Conservation (phyloP, 2,888 invertebrate genomes). For the Drosophila maculinotata region DNA sequence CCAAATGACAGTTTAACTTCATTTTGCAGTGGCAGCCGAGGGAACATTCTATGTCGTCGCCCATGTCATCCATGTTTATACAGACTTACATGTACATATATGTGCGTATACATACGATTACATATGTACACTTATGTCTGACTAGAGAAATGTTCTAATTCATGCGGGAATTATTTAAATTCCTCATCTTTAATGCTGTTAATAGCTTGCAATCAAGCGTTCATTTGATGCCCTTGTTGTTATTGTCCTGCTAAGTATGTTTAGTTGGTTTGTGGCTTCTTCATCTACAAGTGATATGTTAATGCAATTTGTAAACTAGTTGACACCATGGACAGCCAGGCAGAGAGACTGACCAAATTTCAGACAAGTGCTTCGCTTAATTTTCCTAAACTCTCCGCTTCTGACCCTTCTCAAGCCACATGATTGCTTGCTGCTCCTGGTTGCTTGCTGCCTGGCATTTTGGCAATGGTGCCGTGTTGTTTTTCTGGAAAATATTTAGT, state of each 20-base stretch:
- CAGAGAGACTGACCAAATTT: slow-evolving; percentile 22
- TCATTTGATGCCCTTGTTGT: slow-evolving; percentile 35
- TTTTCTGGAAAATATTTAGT: slow-evolving; percentile 58
- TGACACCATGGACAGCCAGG: slow-evolving; percentile 18
- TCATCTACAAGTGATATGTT: slow-evolving; percentile 54
- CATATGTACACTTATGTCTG: not conserved
- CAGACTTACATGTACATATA: not conserved
- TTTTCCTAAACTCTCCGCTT: slow-evolving; percentile 20
- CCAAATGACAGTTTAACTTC: slow-evolving; percentile 69
- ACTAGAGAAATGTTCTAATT: slow-evolving; percentile 59
- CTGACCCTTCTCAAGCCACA: slow-evolving; percentile 3
- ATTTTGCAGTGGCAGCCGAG: slow-evolving; percentile 42
- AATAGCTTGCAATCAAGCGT: slow-evolving; percentile 78
- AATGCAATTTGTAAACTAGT: slow-evolving; percentile 65
- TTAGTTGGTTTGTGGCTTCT: slow-evolving; percentile 6
- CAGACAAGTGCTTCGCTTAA: slow-evolving; percentile 28
- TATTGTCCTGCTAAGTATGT: slow-evolving; percentile 16
- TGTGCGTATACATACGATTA: not conserved
- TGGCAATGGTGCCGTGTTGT: slow-evolving; percentile 58
- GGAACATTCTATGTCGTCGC: slow-evolving; percentile 7
- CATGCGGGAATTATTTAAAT: slow-evolving; percentile 78
- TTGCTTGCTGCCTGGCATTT: slow-evolving; percentile 23
- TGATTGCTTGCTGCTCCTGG: not conserved
- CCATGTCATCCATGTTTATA: slow-evolving; percentile 5
- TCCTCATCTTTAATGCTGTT: slow-evolving; percentile 76